A percentile compares a stretch with the other conserved stretches of the same genome.
Evolutionary conservation across 2,888 invertebrate species (phyloP).

Genomic region (Cephus nigrinus): DNA sequence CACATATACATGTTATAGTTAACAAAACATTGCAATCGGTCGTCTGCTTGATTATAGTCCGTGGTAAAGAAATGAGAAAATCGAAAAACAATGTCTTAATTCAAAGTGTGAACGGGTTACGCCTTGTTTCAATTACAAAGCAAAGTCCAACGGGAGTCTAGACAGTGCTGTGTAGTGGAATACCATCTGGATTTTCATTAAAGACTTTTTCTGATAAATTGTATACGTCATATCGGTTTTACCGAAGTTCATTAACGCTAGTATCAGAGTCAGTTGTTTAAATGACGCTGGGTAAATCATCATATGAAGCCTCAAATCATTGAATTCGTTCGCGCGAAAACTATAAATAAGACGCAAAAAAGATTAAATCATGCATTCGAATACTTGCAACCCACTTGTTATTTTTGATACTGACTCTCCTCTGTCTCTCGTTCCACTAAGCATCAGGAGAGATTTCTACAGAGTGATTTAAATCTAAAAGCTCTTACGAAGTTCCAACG

Average conservation of each 20-base stretch:
- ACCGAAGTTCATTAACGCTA: neutral
- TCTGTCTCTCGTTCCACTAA: neutral
- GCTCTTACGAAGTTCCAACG: neutral
- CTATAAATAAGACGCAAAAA: neutral
- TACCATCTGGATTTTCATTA: slow-evolving; percentile 8
- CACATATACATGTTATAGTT: neutral
- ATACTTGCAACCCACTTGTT: neutral
- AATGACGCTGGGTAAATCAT: neutral
- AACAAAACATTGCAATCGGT: neutral
- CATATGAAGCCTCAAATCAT: neutral
- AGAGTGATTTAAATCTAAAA: neutral
- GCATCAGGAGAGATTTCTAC: neutral
- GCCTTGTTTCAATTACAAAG: slow-evolving; percentile 13
- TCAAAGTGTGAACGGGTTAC: neutral
- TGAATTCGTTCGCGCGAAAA: neutral
- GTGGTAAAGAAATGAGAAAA: neutral
- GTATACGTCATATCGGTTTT: neutral
- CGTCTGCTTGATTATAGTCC: neutral
- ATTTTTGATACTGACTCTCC: neutral
- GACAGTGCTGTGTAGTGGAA: slow-evolving; percentile 40
- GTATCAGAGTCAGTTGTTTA: neutral
- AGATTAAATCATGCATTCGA: neutral
- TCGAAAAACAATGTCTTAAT: neutral
- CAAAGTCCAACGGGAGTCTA: slow-evolving; percentile 57
- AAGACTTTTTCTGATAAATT: neutral